Conservation (phyloP, 2,797 vertebrate species). For the Lagocephalus sceleratus region DNA sequence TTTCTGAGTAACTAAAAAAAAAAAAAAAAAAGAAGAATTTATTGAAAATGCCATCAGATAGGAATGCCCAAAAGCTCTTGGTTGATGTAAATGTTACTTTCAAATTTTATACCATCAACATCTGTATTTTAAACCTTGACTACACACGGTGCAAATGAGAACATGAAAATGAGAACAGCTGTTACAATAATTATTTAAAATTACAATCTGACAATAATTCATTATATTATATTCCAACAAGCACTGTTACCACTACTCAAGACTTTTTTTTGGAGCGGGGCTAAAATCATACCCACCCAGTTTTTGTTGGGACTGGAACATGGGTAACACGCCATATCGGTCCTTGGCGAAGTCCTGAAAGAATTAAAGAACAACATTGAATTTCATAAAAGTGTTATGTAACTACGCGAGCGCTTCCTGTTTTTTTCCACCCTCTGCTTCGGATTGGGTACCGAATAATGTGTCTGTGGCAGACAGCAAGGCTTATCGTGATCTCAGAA, state of each 20-base stretch:
- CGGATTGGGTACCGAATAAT: slow-evolving; percentile 26
- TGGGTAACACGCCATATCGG: slow-evolving; percentile 85
- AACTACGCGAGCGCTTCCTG: slow-evolving; percentile 1
- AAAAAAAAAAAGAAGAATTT: too few species aligned
- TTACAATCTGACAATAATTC: too few species aligned
- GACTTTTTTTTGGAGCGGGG: not conserved
- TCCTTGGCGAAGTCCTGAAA: slow-evolving; percentile 95
- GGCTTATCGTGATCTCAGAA: slow-evolving; percentile 28
- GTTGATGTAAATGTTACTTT: not conserved
- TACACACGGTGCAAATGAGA: too few species aligned
- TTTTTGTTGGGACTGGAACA: slow-evolving; percentile 96
- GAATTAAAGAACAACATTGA: slow-evolving; percentile 3
- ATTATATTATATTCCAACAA: too few species aligned
- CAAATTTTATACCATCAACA: not conserved
- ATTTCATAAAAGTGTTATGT: slow-evolving; percentile 12
- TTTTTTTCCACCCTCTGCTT: not conserved
- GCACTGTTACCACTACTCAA: not conserved
- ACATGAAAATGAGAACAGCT: too few species aligned
- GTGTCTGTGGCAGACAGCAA: slow-evolving; percentile 44
- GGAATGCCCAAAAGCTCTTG: too few species aligned
- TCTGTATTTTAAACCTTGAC: not conserved
- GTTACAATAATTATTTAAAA: too few species aligned
- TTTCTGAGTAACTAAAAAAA: too few species aligned
- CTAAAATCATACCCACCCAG: slow-evolving; percentile 80
- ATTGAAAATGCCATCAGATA: too few species aligned